phyloP scores from a whole-genome alignment of 2,113 vertebrate genomes.

The Casuarius casuarius region DNA sequence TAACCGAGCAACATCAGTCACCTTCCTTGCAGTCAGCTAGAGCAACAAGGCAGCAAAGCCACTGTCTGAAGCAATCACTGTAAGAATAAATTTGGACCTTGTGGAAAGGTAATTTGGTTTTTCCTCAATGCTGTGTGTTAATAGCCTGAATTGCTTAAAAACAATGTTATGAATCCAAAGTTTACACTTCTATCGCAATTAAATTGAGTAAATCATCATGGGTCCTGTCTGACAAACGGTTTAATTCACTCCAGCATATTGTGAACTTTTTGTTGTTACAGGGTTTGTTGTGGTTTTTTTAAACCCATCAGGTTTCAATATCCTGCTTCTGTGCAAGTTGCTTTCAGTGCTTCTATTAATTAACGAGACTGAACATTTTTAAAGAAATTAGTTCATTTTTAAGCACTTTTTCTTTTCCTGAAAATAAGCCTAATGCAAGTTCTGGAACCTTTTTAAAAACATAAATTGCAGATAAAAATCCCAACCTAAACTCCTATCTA shows the following conservation, averaged over 20 bases:
- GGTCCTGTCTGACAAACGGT: slow-evolving; percentile 51
- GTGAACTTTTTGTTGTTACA: not conserved
- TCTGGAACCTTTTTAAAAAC: slow-evolving; percentile 55
- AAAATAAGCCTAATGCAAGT: slow-evolving; percentile 64
- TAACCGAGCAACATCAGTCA: not conserved
- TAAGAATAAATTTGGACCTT: not conserved
- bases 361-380: slow-evolving; percentile 60
- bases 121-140: not conserved
- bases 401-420: slow-evolving; percentile 50
- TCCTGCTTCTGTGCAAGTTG: slow-evolving; percentile 65
- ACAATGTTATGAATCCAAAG: slow-evolving; percentile 42
- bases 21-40: slow-evolving; percentile 34
- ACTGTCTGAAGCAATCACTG: not conserved
- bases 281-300: not conserved
- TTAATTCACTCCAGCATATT: slow-evolving; percentile 19
- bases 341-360: slow-evolving; percentile 72
- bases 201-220: not conserved
- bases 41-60: not conserved
- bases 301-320: not conserved
- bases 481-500: not conserved
- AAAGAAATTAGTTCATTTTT: slow-evolving; percentile 53
- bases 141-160: slow-evolving; percentile 38
- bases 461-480: slow-evolving; percentile 3
- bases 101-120: not conserved
- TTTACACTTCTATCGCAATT: slow-evolving; percentile 50